Evolutionary conservation across 2,113 vertebrate genomes (phyloP).

Genomic region (Caretta caretta): DNA sequence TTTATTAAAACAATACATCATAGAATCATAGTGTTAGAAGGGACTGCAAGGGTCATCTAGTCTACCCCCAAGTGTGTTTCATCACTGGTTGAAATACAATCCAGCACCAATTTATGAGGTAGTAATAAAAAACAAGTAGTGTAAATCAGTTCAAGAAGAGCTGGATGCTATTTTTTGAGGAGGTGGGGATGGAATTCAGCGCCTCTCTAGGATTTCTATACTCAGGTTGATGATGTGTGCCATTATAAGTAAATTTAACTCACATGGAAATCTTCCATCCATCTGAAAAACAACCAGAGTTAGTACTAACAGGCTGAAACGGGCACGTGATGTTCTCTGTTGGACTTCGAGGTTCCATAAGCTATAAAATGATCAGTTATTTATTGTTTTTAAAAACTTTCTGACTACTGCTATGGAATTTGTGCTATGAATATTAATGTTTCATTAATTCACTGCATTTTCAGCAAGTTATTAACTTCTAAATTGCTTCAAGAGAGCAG

Average conservation of each 20-base stretch:
- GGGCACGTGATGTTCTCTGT: not conserved
- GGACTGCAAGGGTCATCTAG: no score
- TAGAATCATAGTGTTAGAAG: no score
- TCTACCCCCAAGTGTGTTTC: no score
- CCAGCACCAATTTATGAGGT: conserved; percentile 18
- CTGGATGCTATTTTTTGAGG: not conserved
- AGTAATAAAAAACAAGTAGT: not conserved
- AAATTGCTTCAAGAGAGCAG: not conserved
- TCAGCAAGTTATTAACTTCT: not conserved
- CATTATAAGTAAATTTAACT: not conserved
- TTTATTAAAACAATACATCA: not conserved
- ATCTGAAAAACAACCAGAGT: not conserved
- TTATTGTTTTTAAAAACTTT: not conserved
- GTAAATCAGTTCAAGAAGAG: not conserved
- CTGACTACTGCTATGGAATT: not conserved
- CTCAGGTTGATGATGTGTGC: not conserved
- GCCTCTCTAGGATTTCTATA: not conserved
- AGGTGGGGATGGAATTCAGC: not conserved
- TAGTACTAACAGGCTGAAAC: not conserved
- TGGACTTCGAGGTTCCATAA: not conserved
- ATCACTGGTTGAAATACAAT: conserved; percentile 16
- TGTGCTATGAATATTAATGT: not conserved
- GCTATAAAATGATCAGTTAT: not conserved
- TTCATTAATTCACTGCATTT: not conserved
- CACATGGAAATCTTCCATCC: not conserved